Evolutionary conservation across 1,140 invertebrate species (phyloP), one percentile per base, ranked within the genome.

Genomic region (Drosophila gunungcola): DNA sequence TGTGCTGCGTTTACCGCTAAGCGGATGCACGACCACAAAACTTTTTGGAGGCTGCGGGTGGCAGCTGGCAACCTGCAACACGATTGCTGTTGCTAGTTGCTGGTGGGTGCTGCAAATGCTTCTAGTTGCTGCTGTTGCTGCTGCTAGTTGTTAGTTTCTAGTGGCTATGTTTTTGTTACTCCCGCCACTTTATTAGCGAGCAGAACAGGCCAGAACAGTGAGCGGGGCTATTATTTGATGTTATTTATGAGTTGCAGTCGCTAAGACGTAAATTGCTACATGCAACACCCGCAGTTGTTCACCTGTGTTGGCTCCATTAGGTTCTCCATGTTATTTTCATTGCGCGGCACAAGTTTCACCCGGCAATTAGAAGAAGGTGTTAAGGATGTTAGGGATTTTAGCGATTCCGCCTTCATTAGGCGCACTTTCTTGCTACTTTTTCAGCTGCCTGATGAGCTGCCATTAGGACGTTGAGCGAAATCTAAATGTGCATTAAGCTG

Each of bases 221-320:
- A 41, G 29, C 48, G 25, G 29, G 62, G 72, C 80, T 64, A 80
- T 80, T 77, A 85, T 80, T 84, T 73, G 61, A 77, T 80, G 72
- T 80, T 85, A 80, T 85, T 84, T 84, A 85, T 84, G 81, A 70
- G 62, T 56, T 43, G 56, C 70, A 84, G 80, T 79, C 76, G 65
- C 27, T 51, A 39, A 67, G 65, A 54, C 57, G 57, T 27, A 57
- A 60, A 74, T 63, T 62, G 27, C 53, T 56, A 48, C 61, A 61
- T 63, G 51, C 67, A 43, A 70, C 49, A 34, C 60, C 38, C 29
- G 36, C 56, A 56, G 32, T 36, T 38, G 25, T 29, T 34, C 29
- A 72, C 60, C 78, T 76, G 58, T 7, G 36, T 25, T 36, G 16
- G 10, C 45, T 39, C 56, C 76, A 73, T 69, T 63, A 80, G 67